A percentile compares a stretch with the other conserved stretches of the same genome.
Evolutionary conservation across 1,140 invertebrate genomes (phyloP).

Genomic region (Panagrolaimus sp.): DNA sequence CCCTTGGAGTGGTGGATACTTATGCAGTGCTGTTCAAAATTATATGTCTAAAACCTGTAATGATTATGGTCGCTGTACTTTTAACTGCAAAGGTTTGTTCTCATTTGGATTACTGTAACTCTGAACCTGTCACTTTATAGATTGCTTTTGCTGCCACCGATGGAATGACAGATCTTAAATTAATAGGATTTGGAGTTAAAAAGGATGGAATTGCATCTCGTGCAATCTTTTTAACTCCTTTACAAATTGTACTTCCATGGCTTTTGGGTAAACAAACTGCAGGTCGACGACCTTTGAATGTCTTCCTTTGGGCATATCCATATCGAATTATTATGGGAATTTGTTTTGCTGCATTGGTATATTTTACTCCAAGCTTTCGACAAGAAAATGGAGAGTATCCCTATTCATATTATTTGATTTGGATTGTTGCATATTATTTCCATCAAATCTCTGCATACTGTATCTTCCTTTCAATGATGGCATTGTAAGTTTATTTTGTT

Average conservation of each 20-base stretch:
- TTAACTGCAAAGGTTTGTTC: conserved; percentile 74
- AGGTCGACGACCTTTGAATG: conserved; percentile 66
- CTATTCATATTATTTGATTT: conserved; percentile 72
- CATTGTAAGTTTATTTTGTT: no score
- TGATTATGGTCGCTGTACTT: conserved; percentile 71
- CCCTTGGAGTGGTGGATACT: conserved; percentile 70
- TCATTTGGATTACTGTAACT: no score
- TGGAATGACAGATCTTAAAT: conserved; percentile 83
- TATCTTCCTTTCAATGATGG: conserved; percentile 78
- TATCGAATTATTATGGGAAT: conserved; percentile 78
- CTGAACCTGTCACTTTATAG: no score
- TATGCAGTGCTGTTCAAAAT: conserved; percentile 80
- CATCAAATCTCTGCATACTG: conserved; percentile 73
- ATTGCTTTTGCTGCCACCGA: conserved; percentile 93
- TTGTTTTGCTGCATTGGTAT: conserved; percentile 76
- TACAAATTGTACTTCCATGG: conserved; percentile 87
- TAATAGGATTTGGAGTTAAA: conserved; percentile 87
- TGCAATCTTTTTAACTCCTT: conserved; percentile 61
- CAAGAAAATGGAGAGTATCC: conserved; percentile 69
- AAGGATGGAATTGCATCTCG: conserved; percentile 88
- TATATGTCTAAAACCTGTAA: conserved; percentile 75
- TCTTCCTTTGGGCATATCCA: conserved; percentile 83
- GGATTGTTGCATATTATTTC: conserved; percentile 74
- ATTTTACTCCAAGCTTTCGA: conserved; percentile 72
- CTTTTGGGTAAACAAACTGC: conserved; percentile 80